Evolutionary conservation across 1,140 invertebrate genomes (phyloP), one percentile per base, ranked within the genome.

Genomic region (Danaus plexippus): DNA sequence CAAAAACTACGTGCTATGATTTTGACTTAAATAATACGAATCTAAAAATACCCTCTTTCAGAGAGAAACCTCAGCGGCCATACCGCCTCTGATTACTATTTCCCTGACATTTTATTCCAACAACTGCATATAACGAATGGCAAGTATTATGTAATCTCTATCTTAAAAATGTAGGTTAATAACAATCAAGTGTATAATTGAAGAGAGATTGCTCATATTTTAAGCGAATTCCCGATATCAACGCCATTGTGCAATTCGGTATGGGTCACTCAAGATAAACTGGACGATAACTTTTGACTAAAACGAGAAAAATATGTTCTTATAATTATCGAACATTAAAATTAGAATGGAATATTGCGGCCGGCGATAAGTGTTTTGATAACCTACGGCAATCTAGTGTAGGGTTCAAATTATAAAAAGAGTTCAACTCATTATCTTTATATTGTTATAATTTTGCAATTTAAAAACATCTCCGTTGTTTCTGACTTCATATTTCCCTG

Each of bases 251-350:
- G 68, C 68, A 71, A 73, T 66, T 63, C 56, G 61, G 51, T 62
- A 57, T 64, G 66, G 68, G 71, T 66, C 66, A 73, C 46, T 52
- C 15, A 43, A 54, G 68, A 71, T 73, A 73, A 70, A 73, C 71
- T 66, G 57, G 46, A 50, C 56, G 71, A 73, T 73, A 73, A 67
- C 47, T 67, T 59, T 48, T 43, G 59, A 42, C 42, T 68, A 71
- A 69, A 73, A 71, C 67, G 56, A 54, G 51, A 63, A 68, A 70
- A 71, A 54, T 51, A 59, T 61, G 52, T 63, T 63, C 47, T 48
- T 65, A 54, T 61, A 68, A 68, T 68, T 63, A 70, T 66, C 65
- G 49, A 47, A 41, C 52, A 67, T 61, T 60, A 62, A 67, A 67
- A 70, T 66, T 66, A 60, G 62, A 61, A 67, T 68, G 71, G 66